Base-by-base conservation (phyloP, 1,140 invertebrate genomes). In the Saxidomus purpurata region DNA sequence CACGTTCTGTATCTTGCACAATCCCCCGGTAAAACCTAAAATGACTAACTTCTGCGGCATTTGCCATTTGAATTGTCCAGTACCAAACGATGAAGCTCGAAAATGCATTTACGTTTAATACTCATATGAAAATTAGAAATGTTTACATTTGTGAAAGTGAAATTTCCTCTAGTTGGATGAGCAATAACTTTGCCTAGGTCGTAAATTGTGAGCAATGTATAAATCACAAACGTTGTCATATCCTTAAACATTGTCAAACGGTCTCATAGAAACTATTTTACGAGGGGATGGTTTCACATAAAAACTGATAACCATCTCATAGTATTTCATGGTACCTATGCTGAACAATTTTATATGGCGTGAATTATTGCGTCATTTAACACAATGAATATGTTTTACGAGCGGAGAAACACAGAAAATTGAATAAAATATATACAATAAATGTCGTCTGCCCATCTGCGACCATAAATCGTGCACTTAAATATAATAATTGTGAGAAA, bases 341-440 rank as follows among this genome's bases (percentile, higher is more conserved):
- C 67, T 40, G 38, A 71, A 71, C 4, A 1, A 19, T 36, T 71
- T 71, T 71, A 71, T 71, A 71, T 38, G 2, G 15, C 67, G 9
- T 19, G 15, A 38, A 40, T 38, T 28, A 40, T 71, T 71, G 67
- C 67, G 67, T 71, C 67, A 71, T 71, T 71, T 71, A 71, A 71
- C 36, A 71, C 36, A 19, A 1, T 28, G 31, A 71, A 36, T 38
- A 71, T 19, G 31, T 38, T 71, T 71, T 71, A 71, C 22, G 67
- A 71, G 31, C 9, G 4, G 17, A 28, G 22, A n/a, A 17, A 28
- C 3, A n/a, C 11, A 71, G 67, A 71, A 71, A 71, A 71, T 71
- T 71, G 67, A 71, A 71, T 71, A 63, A 63, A 63, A 71, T 71
- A 71, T 71, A 38, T 71, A 71, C 17, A 71, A 38, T 71, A 38